Percentiles rank a stretch among this genome's conserved stretches.
phyloP scores from a whole-genome alignment of 2,888 invertebrate genomes.

The Megastigmus dorsalis region DNA sequence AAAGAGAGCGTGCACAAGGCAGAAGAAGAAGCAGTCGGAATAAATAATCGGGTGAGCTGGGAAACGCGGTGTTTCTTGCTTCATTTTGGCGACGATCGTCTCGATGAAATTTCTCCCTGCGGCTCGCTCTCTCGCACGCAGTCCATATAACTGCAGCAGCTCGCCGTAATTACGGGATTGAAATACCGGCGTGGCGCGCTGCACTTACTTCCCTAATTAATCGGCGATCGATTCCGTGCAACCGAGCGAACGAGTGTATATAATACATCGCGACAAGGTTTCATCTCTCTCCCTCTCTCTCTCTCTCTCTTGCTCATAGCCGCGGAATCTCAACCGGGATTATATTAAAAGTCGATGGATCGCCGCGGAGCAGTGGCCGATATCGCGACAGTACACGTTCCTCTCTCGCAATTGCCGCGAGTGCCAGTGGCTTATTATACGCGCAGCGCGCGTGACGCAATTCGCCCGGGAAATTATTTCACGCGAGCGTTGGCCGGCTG shows the following conservation, averaged over 20 bases:
- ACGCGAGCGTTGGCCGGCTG: too few relatives aligned
- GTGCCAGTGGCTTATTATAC: neutral
- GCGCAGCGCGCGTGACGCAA: conserved; percentile 10
- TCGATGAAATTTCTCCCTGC: conserved; percentile 24
- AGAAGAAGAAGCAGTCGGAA: neutral
- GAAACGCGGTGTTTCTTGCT: conserved; percentile 21
- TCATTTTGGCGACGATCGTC: conserved; percentile 11
- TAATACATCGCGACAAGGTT: neutral
- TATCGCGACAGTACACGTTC: conserved; percentile 18
- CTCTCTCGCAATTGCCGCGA: conserved; percentile 1
- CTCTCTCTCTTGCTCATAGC: neutral
- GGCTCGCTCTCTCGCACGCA: neutral
- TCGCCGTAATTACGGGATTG: conserved; percentile 36
- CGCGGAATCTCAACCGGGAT: conserved; percentile 24
- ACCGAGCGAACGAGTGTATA: neutral
- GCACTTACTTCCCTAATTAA: conserved; percentile 40
- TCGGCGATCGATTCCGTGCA: conserved; percentile 38
- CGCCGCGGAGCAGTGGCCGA: neutral
- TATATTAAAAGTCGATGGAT: conserved; percentile 28
- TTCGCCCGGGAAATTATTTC: conserved; percentile 8
- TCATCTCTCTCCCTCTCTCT: neutral
- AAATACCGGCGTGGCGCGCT: conserved; percentile 14
- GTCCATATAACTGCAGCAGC: neutral
- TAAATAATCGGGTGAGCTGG: neutral
- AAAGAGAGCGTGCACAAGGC: neutral